Conservation (phyloP, 2,888 invertebrate genomes). For the Lithodes maja region DNA sequence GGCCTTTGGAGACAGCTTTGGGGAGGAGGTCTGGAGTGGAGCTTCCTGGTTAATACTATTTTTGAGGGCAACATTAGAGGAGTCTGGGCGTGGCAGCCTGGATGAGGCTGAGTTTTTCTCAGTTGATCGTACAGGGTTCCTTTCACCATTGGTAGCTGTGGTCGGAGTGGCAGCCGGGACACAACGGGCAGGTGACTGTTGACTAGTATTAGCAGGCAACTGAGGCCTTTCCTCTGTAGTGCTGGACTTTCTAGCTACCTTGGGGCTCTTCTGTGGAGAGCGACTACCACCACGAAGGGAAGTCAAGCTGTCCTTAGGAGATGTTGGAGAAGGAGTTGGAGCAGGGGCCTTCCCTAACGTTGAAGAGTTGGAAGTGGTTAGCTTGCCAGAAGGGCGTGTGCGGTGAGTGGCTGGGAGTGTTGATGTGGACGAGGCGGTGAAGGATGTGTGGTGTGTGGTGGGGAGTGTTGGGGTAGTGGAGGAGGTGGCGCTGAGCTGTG, state of each 20-base stretch:
- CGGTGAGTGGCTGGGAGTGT: conserved; percentile 58
- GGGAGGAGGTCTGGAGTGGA: conserved; percentile 71
- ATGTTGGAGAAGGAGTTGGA: conserved; percentile 37
- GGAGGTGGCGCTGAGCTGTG: conserved; percentile 56
- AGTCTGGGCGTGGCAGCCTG: conserved; percentile 54
- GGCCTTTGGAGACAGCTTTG: conserved; percentile 67
- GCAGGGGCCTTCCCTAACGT: conserved; percentile 40
- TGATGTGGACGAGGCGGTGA: conserved; percentile 36
- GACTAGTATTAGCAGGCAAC: conserved; percentile 59
- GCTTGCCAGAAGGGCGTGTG: conserved; percentile 43
- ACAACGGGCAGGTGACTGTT: conserved; percentile 58
- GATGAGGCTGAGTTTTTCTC: conserved; percentile 46
- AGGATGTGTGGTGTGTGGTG: no score
- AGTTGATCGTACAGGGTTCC: conserved; percentile 38
- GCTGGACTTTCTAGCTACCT: conserved; percentile 36
- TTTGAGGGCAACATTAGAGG: conserved; percentile 50
- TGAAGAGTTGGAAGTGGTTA: conserved; percentile 32
- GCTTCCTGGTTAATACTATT: conserved; percentile 62
- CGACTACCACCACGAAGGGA: conserved; percentile 38
- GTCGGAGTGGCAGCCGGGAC: conserved; percentile 50
- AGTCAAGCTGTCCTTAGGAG: conserved; percentile 10
- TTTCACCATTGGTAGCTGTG: conserved; percentile 51
- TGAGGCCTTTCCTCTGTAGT: conserved; percentile 49
- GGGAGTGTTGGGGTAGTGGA: conserved; percentile 40
- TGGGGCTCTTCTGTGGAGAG: conserved; percentile 60